Conservation (phyloP, 1,140 invertebrate genomes). For the Zaprionus ornatus region DNA sequence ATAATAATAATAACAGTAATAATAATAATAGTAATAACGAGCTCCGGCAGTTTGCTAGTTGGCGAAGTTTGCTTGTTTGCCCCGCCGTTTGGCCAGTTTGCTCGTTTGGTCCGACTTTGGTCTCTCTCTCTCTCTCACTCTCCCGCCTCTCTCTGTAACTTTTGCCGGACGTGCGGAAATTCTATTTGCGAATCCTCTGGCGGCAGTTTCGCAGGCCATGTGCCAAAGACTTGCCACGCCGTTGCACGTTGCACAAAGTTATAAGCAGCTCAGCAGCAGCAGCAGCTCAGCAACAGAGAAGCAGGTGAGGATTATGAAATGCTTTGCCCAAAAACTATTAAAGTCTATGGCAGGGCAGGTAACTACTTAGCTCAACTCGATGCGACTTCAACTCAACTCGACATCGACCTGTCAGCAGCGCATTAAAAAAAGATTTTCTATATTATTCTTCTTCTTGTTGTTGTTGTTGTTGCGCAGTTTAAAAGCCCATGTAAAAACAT, state of each 20-base stretch:
- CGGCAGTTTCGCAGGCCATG: slow-evolving; percentile 16
- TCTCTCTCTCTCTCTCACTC: neutral
- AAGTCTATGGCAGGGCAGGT: slow-evolving; percentile 37
- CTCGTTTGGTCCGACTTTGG: slow-evolving; percentile 49
- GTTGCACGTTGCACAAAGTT: slow-evolving; percentile 58
- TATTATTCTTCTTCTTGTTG: neutral
- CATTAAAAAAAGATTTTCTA: slow-evolving; percentile 40
- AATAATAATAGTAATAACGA: slow-evolving; percentile 73
- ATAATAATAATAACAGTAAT: slow-evolving; percentile 60
- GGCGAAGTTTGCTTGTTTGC: slow-evolving; percentile 67
- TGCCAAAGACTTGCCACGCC: slow-evolving; percentile 2
- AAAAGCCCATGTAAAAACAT: slow-evolving; percentile 30
- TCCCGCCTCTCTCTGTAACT: slow-evolving; percentile 53
- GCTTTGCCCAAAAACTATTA: slow-evolving; percentile 69
- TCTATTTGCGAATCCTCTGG: slow-evolving; percentile 40
- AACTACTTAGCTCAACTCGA: neutral
- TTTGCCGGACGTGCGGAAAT: slow-evolving; percentile 61
- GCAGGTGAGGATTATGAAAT: slow-evolving; percentile 67
- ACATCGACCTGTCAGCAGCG: slow-evolving; percentile 30
- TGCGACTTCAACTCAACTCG: neutral
- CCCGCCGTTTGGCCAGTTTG: slow-evolving; percentile 2
- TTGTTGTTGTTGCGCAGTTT: slow-evolving; percentile 5
- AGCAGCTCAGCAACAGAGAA: slow-evolving; percentile 37
- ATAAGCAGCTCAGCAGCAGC: slow-evolving; percentile 68
- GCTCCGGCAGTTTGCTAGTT: slow-evolving; percentile 57